Evolutionary conservation across 1,140 invertebrate species (phyloP).

Genomic region (Lerema accius): DNA sequence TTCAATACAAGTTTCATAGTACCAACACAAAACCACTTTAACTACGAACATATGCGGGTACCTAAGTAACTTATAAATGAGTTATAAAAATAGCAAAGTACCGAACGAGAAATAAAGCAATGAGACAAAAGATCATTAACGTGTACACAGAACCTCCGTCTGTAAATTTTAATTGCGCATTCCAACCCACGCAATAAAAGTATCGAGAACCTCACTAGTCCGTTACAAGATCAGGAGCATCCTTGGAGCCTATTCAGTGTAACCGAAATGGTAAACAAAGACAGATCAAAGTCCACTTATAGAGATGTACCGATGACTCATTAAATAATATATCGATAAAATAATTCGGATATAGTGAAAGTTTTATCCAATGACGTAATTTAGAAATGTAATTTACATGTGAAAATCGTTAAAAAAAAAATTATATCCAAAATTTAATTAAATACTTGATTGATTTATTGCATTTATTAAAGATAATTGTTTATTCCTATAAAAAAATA

Average conservation of each 20-base stretch:
- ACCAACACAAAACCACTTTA: no score
- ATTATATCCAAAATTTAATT: no score
- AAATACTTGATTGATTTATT: no score
- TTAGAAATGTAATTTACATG: no score
- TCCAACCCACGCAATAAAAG: conserved; percentile 13
- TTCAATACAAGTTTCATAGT: no score
- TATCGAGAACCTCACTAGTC: conserved; percentile 17
- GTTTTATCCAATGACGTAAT: no score
- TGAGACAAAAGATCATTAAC: neutral
- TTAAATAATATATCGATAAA: conserved; percentile 43
- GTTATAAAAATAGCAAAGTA: neutral
- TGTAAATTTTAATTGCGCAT: conserved; percentile 25
- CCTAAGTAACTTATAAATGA: no score
- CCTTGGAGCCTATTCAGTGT: conserved; percentile 43
- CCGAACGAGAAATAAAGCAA: neutral
- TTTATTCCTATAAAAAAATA: no score
- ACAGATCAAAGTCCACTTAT: conserved; percentile 43
- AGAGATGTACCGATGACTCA: conserved; percentile 35
- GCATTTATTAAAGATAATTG: no score
- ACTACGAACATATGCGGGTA: no score
- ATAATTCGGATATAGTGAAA: no score
- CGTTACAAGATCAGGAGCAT: conserved; percentile 33
- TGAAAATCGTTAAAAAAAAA: conserved; percentile 6
- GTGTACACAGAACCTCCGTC: conserved; percentile 14
- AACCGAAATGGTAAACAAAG: conserved; percentile 50